These are phyloP conservation scores for Spatulosminthurus flaviceps DNA, from an alignment of 2,888 invertebrate genomes.

Conservation along the genomic window DNA sequence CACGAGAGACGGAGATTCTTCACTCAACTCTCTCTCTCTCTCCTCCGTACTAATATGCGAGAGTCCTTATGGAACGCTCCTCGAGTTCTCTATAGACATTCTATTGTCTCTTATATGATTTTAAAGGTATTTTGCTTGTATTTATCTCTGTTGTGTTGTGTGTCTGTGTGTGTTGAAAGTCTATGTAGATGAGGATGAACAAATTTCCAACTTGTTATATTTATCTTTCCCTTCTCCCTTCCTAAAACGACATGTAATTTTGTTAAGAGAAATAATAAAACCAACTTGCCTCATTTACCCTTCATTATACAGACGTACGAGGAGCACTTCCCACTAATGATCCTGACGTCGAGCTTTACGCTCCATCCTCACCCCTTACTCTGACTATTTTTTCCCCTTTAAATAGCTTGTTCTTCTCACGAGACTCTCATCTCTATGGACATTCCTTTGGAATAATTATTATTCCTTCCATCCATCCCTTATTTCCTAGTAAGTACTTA, in stretches of 20 bases:
- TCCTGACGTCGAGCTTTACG: not conserved
- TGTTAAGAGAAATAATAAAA: constrained; percentile 18
- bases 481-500: no score
- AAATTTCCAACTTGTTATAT: constrained; percentile 10
- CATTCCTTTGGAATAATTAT: no score
- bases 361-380: not conserved
- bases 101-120: no score
- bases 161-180: no score
- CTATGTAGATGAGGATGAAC: no score
- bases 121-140: no score
- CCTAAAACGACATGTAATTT: not conserved
- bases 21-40: not conserved
- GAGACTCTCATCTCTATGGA: not conserved
- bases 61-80: no score
- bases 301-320: constrained; percentile 1
- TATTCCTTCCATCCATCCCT: no score
- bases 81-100: no score
- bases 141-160: no score
- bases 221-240: not conserved
- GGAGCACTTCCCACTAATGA: constrained; percentile 13
- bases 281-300: constrained; percentile 18
- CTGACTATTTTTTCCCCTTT: not conserved
- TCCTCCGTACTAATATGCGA: no score
- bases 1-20: constrained; percentile 21
- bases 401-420: not conserved